A percentile compares a stretch with the other conserved stretches of the same genome.
These are phyloP conservation scores for Burhinus oedicnemus DNA, from an alignment of 2,113 vertebrate genomes.

Conservation along the genomic window DNA sequence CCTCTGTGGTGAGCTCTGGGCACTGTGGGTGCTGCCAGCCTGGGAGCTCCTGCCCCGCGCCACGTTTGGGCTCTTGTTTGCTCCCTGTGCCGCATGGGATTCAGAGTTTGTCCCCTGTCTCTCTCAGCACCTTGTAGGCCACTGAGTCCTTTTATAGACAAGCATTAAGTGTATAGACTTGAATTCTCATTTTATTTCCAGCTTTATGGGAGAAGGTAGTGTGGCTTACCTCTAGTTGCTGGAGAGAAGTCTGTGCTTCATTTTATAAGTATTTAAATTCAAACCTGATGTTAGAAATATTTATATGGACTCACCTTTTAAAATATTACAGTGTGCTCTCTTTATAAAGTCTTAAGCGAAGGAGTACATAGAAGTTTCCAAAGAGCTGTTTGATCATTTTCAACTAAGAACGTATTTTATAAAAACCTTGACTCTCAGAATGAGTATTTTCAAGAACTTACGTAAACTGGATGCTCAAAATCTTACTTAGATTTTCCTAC, in stretches of 20 bases:
- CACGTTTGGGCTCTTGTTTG: neutral
- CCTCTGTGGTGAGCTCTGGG: neutral
- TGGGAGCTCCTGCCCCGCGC: rapidly evolving
- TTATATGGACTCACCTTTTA: neutral
- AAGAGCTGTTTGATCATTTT: neutral
- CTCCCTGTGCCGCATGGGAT: rapidly evolving
- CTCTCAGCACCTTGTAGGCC: neutral
- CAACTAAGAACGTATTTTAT: neutral
- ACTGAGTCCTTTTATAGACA: neutral
- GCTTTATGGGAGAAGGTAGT: neutral
- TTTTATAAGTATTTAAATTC: neutral
- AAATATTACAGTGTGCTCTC: neutral
- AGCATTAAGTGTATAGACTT: neutral
- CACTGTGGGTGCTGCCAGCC: rapidly evolving
- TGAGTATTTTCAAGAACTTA: neutral
- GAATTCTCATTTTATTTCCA: neutral
- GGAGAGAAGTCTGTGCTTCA: neutral
- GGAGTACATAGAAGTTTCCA: neutral
- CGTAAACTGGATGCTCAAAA: neutral
- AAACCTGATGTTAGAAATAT: neutral
- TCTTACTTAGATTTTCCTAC: neutral
- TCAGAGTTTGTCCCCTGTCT: neutral
- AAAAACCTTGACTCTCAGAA: neutral
- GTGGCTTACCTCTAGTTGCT: neutral
- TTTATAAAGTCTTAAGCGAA: neutral